phyloP scores from a whole-genome alignment of 2,797 vertebrate species.

The Chromobotia macracanthus region DNA sequence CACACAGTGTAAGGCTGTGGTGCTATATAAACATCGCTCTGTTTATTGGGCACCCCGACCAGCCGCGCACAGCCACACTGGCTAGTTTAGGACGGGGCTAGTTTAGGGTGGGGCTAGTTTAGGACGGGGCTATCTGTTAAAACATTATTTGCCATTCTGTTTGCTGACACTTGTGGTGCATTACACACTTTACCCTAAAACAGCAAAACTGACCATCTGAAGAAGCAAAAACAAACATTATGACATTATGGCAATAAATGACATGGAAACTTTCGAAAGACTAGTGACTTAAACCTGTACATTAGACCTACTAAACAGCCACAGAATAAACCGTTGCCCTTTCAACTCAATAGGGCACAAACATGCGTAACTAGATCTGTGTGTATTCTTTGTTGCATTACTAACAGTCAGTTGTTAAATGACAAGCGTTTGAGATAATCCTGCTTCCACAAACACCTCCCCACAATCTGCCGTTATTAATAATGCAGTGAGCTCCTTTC shows the following conservation, averaged over 20 bases:
- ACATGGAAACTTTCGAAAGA: neutral
- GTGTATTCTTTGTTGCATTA: conserved; percentile 48
- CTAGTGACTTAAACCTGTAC: neutral
- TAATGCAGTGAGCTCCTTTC: conserved; percentile 73
- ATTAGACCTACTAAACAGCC: neutral
- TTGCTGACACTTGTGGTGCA: neutral
- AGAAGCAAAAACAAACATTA: neutral
- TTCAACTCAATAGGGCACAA: conserved; percentile 19
- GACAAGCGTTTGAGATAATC: conserved; percentile 60
- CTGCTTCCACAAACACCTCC: conserved; percentile 57
- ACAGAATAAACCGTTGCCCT: neutral
- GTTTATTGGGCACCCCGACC: no score
- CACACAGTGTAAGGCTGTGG: neutral
- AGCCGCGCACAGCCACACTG: no score
- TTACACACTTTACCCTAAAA: neutral
- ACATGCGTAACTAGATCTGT: conserved; percentile 8
- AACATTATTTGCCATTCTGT: neutral
- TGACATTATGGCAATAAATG: neutral
- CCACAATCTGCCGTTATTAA: conserved; percentile 74
- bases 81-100: no score
- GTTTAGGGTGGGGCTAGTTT: neutral
- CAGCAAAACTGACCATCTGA: neutral
- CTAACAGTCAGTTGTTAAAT: conserved; percentile 57
- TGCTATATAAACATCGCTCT: neutral
- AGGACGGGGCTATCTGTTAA: neutral